A percentile compares a stretch with the other conserved stretches of the same genome.
Evolutionary conservation across 2,797 vertebrate species (phyloP).

Genomic region (Muscicapa striata): DNA sequence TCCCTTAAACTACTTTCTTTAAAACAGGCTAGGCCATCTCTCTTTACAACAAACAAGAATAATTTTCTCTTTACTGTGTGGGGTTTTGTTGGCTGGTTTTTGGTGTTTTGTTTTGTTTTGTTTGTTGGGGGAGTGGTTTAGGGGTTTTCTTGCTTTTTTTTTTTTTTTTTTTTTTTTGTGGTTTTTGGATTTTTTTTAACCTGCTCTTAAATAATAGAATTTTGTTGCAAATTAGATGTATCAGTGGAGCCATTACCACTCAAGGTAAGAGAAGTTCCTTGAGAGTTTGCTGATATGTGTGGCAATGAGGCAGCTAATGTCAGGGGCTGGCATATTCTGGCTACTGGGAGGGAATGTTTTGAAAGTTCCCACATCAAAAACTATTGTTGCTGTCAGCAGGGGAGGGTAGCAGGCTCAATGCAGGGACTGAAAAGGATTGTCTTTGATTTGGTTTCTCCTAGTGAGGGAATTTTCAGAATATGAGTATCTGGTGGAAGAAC

Average conservation of each 20-base stretch:
- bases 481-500: not conserved
- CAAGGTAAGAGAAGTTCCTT: not conserved
- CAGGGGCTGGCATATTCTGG: not conserved
- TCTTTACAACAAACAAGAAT: not conserved
- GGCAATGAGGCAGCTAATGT: not conserved
- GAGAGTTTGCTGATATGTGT: not conserved
- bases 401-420: not conserved
- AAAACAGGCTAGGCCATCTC: not conserved
- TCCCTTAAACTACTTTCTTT: not conserved
- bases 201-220: not conserved
- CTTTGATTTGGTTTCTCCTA: not conserved
- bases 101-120: not conserved
- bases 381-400: not conserved
- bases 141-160: not conserved
- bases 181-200: accelerated
- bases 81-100: not conserved
- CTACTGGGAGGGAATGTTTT: not conserved
- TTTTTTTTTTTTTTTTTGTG: no score
- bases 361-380: not conserved
- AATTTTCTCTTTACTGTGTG: not conserved
- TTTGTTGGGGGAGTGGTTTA: not conserved
- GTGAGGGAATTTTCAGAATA: not conserved
- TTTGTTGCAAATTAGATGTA: not conserved
- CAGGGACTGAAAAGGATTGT: not conserved
- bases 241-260: not conserved